phyloP scores from a whole-genome alignment of 2,888 invertebrate genomes.

The Leptinotarsa rubiginosa region DNA sequence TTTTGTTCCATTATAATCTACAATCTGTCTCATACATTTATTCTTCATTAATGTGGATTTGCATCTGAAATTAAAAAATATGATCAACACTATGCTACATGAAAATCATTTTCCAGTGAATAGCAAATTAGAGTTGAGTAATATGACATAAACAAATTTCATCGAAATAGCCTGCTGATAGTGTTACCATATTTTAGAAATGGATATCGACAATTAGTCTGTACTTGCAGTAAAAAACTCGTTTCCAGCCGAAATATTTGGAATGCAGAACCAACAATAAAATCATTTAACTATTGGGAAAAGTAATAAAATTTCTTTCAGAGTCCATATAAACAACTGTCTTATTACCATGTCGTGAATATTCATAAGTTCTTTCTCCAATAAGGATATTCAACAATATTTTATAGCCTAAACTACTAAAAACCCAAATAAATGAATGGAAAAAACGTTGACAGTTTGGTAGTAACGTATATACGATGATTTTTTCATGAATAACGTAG shows the following conservation, averaged over 20 bases:
- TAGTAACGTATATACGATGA: neutral
- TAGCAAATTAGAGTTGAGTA: too few relatives aligned
- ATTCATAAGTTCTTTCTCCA: conserved; percentile 18
- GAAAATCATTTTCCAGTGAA: too few relatives aligned
- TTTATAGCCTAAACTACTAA: neutral
- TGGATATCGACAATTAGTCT: conserved; percentile 1
- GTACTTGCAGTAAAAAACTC: neutral
- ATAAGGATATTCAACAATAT: conserved; percentile 20
- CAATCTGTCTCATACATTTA: too few relatives aligned
- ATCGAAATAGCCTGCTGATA: neutral
- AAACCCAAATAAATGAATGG: conserved; percentile 12
- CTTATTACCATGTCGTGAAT: conserved; percentile 21
- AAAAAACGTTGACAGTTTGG: neutral
- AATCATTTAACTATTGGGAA: conserved; percentile 36
- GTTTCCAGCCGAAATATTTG: neutral
- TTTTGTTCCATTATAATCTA: too few relatives aligned
- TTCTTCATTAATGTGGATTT: too few relatives aligned
- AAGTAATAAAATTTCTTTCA: conserved; percentile 32
- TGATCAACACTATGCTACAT: too few relatives aligned
- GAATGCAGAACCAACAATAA: conserved; percentile 27
- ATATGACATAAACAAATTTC: neutral
- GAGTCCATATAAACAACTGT: conserved; percentile 33
- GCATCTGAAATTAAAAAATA: too few relatives aligned
- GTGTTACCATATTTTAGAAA: neutral
- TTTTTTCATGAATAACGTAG: neutral